These are phyloP conservation scores for Villa cingulata DNA, from an alignment of 2,888 invertebrate species.

Conservation along the genomic window DNA sequence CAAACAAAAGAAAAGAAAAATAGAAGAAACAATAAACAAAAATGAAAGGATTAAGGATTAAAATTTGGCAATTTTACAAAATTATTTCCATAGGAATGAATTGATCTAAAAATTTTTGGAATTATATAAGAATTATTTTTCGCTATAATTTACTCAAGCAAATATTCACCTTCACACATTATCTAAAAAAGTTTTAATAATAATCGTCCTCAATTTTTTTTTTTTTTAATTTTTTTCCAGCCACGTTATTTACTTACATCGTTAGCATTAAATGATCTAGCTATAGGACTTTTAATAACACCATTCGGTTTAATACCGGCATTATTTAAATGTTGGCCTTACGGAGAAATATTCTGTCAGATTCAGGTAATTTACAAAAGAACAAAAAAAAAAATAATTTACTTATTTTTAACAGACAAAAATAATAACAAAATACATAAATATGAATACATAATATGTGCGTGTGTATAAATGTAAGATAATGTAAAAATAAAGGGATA, in stretches of 20 bases:
- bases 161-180: background rate
- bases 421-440: too few species aligned
- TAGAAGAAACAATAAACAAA: too few species aligned
- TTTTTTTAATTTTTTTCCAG: constrained; percentile 36
- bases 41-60: too few species aligned
- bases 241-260: constrained; percentile 78
- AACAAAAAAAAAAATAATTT: background rate
- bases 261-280: constrained; percentile 72
- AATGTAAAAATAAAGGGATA: too few species aligned
- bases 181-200: background rate
- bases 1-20: too few species aligned
- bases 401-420: too few species aligned
- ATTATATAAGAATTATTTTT: background rate
- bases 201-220: background rate
- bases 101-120: too few species aligned
- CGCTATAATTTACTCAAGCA: background rate
- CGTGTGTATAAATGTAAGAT: too few species aligned
- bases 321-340: constrained; percentile 79
- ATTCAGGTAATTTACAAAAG: constrained; percentile 54
- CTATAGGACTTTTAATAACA: constrained; percentile 73
- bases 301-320: constrained; percentile 75
- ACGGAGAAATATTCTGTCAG: constrained; percentile 79
- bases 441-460: too few species aligned
- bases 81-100: too few species aligned
- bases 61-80: too few species aligned